Evolutionary conservation across 2,888 invertebrate genomes (phyloP).

Genomic region (Dicyrtomina minuta): DNA sequence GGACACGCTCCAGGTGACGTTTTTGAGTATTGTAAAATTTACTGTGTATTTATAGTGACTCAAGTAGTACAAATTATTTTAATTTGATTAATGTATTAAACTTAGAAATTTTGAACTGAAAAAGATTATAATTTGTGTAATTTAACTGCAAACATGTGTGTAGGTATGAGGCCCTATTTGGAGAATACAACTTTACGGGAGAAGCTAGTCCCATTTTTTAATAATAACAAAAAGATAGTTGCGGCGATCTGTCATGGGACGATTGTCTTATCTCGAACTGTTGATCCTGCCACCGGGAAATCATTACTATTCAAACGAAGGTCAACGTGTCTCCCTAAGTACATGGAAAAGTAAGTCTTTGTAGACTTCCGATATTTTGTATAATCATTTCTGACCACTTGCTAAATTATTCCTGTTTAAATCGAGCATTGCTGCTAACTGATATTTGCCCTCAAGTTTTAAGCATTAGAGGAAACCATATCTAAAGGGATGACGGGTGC

Average conservation of each 20-base stretch:
- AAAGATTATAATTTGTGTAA: background rate
- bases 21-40: background rate
- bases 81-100: background rate
- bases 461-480: no score
- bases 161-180: constrained; percentile 49
- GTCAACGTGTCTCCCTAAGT: constrained; percentile 48
- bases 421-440: no score
- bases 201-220: constrained; percentile 43
- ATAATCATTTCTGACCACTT: background rate
- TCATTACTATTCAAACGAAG: constrained; percentile 45
- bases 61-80: constrained; percentile 1
- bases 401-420: no score
- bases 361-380: background rate
- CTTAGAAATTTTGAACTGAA: background rate
- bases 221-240: constrained; percentile 41
- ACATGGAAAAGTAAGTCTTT: constrained; percentile 48
- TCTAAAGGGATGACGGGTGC: no score
- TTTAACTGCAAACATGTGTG: no score
- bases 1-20: constrained; percentile 50
- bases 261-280: constrained; percentile 42
- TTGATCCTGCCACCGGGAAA: constrained; percentile 46
- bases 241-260: constrained; percentile 50
- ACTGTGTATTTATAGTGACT: no score
- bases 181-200: constrained; percentile 39
- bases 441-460: no score